phyloP scores from a whole-genome alignment of 2,797 vertebrate species.

The Xenopus petersii region DNA sequence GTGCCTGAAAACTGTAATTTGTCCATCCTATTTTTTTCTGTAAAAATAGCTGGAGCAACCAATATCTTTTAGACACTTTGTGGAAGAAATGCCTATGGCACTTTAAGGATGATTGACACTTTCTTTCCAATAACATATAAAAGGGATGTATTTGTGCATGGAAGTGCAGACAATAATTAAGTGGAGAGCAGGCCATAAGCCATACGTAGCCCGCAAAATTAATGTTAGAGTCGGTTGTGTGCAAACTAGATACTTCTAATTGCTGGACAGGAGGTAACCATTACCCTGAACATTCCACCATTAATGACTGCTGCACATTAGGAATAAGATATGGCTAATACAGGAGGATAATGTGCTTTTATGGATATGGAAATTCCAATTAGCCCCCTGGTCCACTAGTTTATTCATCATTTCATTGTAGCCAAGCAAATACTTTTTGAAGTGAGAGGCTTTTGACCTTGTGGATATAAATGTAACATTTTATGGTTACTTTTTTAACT shows the following conservation, averaged over 20 bases:
- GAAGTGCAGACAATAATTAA: constrained; percentile 35
- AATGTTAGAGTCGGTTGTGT: constrained; percentile 15
- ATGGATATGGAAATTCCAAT: neutral
- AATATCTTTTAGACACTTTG: constrained; percentile 7
- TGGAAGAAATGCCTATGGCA: constrained; percentile 10
- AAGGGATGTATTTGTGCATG: constrained; percentile 15
- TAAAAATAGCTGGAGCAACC: constrained; percentile 24
- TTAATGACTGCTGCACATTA: constrained; percentile 7
- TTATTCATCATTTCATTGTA: neutral
- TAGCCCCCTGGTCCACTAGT: neutral
- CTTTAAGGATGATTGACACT: constrained; percentile 24
- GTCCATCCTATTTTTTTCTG: constrained; percentile 2
- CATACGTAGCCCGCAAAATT: constrained; percentile 24
- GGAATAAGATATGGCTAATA: neutral
- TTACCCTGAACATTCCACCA: constrained; percentile 14
- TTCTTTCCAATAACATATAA: constrained; percentile 23
- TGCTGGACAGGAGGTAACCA: constrained; percentile 4
- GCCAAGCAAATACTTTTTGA: neutral
- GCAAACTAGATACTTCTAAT: constrained; percentile 36
- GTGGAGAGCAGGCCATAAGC: constrained; percentile 30
- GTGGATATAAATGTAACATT: neutral
- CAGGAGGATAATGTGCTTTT: neutral
- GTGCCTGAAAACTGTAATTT: constrained; percentile 26
- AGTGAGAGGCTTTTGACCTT: neutral
- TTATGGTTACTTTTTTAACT: no score